phyloP scores from a whole-genome alignment of 2,888 invertebrate genomes.

The Xiphydria camelus region DNA sequence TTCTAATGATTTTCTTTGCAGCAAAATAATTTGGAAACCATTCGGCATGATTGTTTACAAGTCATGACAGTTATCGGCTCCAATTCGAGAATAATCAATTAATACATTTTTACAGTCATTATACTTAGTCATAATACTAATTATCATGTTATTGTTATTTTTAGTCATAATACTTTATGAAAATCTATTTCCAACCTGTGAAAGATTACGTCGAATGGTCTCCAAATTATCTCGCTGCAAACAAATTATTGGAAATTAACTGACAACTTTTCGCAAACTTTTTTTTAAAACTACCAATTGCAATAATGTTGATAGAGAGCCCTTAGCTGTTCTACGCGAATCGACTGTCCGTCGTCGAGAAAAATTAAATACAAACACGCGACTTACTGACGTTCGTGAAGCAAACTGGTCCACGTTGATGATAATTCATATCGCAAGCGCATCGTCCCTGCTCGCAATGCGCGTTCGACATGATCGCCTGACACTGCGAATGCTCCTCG shows the following conservation, averaged over 20 bases:
- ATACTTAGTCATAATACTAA: not conserved
- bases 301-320: too few relatives aligned
- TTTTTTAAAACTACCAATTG: too few relatives aligned
- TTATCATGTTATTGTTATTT: too few relatives aligned
- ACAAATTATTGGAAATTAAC: too few relatives aligned
- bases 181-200: too few relatives aligned
- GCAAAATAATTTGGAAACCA: not conserved
- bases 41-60: not conserved
- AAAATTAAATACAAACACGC: not conserved
- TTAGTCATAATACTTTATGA: too few relatives aligned
- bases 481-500: constrained; percentile 46
- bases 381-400: constrained; percentile 37
- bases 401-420: constrained; percentile 40
- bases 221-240: too few relatives aligned
- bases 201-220: too few relatives aligned
- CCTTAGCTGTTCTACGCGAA: too few relatives aligned
- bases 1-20: not conserved
- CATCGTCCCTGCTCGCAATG: constrained; percentile 37
- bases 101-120: not conserved
- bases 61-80: too few relatives aligned
- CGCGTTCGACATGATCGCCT: constrained; percentile 38
- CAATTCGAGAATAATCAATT: not conserved
- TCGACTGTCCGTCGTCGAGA: too few relatives aligned
- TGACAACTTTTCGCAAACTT: too few relatives aligned
- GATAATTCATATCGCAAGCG: constrained; percentile 37